Evolutionary conservation across 2,797 vertebrate species (phyloP), one percentile per base, ranked within the genome.

Genomic region (Salarias fasciatus): DNA sequence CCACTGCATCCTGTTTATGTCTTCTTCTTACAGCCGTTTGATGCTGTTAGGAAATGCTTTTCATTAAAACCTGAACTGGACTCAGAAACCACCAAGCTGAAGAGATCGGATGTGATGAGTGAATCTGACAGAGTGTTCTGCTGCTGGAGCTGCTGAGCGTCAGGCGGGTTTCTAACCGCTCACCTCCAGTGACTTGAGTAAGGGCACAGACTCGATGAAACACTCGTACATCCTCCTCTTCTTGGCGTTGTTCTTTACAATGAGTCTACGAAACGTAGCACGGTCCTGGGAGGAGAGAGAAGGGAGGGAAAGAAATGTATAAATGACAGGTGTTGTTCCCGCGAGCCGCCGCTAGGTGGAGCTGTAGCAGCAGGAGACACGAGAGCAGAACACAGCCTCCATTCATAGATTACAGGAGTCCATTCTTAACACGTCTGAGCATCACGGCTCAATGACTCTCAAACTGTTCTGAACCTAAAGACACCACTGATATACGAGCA

Each of bases 181-280:
- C 90, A 99, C 97, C 95, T 99, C 97, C 79, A 99, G 92, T 40
- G 96, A 98, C 79, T 98, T 99, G 64, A 99, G 95, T 75, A 99
- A 92, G 6, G 97, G 96, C 70, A 98, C 94, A 41, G 96, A 98
- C 80, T 99, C 97, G 38, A 99, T 95, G 93, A 99, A 99, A 74
- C 80, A 65, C 88, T 99, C 97, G 44, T 94, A 99, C 0, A 93
- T 95, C 92, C 82, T 98, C 88, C 96, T 96, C 91, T 99, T 99
- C 90, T 95, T 98, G 63, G 95, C 95, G 5, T 99, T 99, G 89
- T 95, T 97, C 91, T 99, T 99, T 84, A 99, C 67, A 75, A 99
- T 95, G 89, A 99, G 97, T 91, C 97, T 95, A 90, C 96, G 96
- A 91, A 99, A 99, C 0, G 97, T 99, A 82, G 95, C 93, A 47